These are phyloP conservation scores for Caenorhabditis elegans DNA, from an alignment of 1,140 invertebrate genomes.

Conservation along the genomic window DNA sequence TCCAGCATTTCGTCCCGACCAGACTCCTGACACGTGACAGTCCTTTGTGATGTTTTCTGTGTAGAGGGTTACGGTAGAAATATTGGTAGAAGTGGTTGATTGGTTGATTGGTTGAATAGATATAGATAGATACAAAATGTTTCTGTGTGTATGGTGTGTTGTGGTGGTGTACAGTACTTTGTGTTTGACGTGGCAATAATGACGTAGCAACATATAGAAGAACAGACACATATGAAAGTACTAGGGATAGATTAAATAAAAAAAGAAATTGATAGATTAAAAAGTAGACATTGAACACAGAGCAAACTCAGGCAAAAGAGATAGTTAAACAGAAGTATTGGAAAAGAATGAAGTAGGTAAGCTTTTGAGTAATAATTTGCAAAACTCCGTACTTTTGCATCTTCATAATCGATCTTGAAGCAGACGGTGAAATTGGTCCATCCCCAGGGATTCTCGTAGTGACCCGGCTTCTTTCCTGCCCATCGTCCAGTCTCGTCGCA, in stretches of 20 bases:
- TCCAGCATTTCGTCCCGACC: conserved; percentile 72
- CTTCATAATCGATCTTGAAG: conserved; percentile 69
- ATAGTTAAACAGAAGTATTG: not conserved
- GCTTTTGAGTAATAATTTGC: too few relatives aligned
- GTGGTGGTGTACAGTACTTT: not conserved
- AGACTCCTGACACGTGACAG: conserved; percentile 76
- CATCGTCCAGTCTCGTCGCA: conserved; percentile 42
- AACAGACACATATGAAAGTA: conserved; percentile 9
- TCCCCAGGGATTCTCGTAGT: conserved; percentile 69
- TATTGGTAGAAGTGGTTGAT: conserved; percentile 1
- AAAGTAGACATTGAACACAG: not conserved
- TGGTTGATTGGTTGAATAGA: too few relatives aligned
- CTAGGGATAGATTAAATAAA: conserved; percentile 1
- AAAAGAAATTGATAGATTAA: not conserved
- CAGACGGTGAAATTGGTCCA: conserved; percentile 87
- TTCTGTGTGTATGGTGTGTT: not conserved
- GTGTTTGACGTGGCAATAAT: not conserved
- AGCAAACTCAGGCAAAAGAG: conserved; percentile 5
- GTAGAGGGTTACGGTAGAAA: conserved; percentile 43
- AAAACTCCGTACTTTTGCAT: conserved; percentile 41
- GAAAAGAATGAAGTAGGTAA: too few relatives aligned
- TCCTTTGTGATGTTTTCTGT: conserved; percentile 77
- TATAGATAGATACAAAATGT: not conserved
- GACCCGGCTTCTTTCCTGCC: conserved; percentile 35
- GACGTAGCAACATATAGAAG: not conserved